These are phyloP conservation scores for Chelonus formosanus DNA, from an alignment of 2,888 invertebrate species.

Conservation along the genomic window DNA sequence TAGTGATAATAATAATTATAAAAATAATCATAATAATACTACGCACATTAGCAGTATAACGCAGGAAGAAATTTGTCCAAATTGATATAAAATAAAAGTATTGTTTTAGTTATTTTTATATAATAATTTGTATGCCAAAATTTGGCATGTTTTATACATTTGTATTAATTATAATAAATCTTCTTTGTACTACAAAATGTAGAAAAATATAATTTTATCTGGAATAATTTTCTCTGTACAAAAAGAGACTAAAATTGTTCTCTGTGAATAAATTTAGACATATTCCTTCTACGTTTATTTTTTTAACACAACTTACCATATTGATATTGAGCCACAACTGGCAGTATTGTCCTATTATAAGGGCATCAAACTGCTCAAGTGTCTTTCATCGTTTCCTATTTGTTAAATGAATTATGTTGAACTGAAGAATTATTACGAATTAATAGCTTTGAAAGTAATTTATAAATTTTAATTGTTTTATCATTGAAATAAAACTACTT, in stretches of 20 bases:
- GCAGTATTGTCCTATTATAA: conserved; percentile 55
- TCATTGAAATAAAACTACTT: conserved; percentile 16
- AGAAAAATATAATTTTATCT: conserved; percentile 51
- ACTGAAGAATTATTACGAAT: not conserved
- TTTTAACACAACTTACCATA: conserved; percentile 51
- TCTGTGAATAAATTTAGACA: conserved; percentile 21
- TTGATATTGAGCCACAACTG: conserved; percentile 61
- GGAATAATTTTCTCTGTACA: conserved; percentile 38
- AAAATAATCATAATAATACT: conserved; percentile 53
- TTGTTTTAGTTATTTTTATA: conserved; percentile 9
- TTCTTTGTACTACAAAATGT: conserved; percentile 34
- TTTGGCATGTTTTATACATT: not conserved
- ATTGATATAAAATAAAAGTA: conserved; percentile 28
- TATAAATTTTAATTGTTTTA: conserved; percentile 16
- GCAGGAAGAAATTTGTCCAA: conserved; percentile 52
- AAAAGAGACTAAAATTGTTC: conserved; percentile 24
- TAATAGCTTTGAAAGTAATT: conserved; percentile 27
- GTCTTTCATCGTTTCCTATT: conserved; percentile 26
- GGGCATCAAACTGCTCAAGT: conserved; percentile 35
- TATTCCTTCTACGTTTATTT: conserved; percentile 52
- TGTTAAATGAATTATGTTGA: conserved; percentile 37
- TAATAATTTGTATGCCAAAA: conserved; percentile 1
- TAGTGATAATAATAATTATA: not conserved
- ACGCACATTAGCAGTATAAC: conserved; percentile 53
- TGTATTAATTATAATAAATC: not conserved